Evolutionary conservation across 2,888 invertebrate species (phyloP), one percentile per base, ranked within the genome.

Genomic region (Oxystoma pomonae): DNA sequence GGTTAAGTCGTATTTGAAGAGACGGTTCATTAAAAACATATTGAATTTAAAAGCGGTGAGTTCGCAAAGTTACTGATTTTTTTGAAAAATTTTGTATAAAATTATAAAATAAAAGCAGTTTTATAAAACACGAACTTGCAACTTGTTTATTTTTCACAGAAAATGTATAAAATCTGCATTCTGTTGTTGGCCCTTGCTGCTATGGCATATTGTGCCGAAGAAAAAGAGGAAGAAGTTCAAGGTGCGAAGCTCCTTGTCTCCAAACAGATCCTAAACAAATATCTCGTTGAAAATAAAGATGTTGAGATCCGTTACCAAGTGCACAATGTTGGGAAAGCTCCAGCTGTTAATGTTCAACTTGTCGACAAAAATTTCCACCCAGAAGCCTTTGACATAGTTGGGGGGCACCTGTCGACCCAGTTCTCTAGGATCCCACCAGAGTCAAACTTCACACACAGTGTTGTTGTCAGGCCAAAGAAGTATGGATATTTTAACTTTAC

Each of bases 401-500:
- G 94, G 67, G 98, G 98, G 57, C 90, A 93, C 78, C 82, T 94
- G 63, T 85, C 87, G 50, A 90, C 92, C 0, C 86, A 86, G 72
- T 90, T 97, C 74, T 94, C 96, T 73, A 86, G 96, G 72, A 93
- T 99, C 75, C 90, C 95, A 16, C 96, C 98, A 2, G 90, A 92
- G 74, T 90, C 91, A 16, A 99, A 99, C 81, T 92, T 96, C 1
- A 90, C 95, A 0, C 98, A 99, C 79, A 91, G 94, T 2, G 91
- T 96, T 18, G 92, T 98, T 5, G 90, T 98, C 12, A 84, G 92
- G 67, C 98, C 98, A 2, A 90, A 90, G 74, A 90, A 89, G 75
- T 93, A 86, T 76, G 98, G 98, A 22, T 94, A 94, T 79, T 98
- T 96, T 84, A 99, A 99, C 81, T 98, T 99, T 80, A 93, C 97